Percentiles rank a stretch among this genome's conserved stretches.
phyloP scores from a whole-genome alignment of 2,888 invertebrate genomes.

The Eupithecia insigniata region DNA sequence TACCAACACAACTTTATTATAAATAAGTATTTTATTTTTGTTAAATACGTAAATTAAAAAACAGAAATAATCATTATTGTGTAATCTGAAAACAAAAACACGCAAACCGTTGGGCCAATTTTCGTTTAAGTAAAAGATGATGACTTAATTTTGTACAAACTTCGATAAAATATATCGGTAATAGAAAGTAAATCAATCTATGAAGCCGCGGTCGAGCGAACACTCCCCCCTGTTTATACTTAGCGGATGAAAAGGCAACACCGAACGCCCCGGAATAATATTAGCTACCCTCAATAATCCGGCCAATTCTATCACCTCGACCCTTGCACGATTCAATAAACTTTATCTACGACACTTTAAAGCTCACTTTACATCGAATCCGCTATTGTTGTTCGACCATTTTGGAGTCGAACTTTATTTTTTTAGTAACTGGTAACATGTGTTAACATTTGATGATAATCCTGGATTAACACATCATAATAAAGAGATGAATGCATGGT shows the following conservation, averaged over 20 bases:
- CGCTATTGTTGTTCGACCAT: slow-evolving; percentile 40
- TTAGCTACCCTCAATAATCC: slow-evolving; percentile 83
- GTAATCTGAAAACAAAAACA: not conserved
- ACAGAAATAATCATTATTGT: not conserved
- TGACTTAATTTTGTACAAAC: slow-evolving; percentile 45
- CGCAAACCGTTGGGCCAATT: not conserved
- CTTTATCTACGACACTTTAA: slow-evolving; percentile 53
- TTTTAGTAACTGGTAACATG: slow-evolving; percentile 84
- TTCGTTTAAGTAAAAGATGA: not conserved
- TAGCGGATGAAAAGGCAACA: slow-evolving; percentile 84
- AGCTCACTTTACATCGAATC: slow-evolving; percentile 51
- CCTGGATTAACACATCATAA: slow-evolving; percentile 84
- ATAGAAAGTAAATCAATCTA: slow-evolving; percentile 79
- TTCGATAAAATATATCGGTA: slow-evolving; percentile 54
- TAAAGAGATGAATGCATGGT: slow-evolving; percentile 82
- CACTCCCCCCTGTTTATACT: slow-evolving; percentile 84
- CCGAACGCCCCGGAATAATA: slow-evolving; percentile 83
- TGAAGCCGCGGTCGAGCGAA: slow-evolving; percentile 72
- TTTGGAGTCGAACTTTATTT: slow-evolving; percentile 55
- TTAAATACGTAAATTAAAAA: not conserved
- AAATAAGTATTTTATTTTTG: not conserved
- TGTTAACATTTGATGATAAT: slow-evolving; percentile 85
- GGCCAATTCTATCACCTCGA: slow-evolving; percentile 67
- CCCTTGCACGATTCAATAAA: slow-evolving; percentile 50
- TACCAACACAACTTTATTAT: not conserved